Evolutionary conservation across 1,140 invertebrate genomes (phyloP), one percentile per base, ranked within the genome.

Genomic region (Steinernema feltiae): DNA sequence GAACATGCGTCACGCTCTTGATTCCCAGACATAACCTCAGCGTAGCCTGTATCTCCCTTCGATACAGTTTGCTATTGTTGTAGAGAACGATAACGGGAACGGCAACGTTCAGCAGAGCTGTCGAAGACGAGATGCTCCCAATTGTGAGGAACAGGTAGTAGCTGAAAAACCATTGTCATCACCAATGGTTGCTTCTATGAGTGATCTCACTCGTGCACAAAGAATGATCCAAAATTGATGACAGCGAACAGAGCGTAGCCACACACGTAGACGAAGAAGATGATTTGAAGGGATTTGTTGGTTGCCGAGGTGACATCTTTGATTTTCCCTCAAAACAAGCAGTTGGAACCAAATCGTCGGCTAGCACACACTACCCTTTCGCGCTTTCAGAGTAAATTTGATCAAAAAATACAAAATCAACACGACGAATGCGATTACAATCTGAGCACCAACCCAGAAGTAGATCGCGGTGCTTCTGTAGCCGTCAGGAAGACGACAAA

Each of bases 201-300:
- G n/a, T n/a, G n/a, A n/a, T n/a, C n/a, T n/a, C n/a, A n/a, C n/a
- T n/a, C n/a, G n/a, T n/a, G n/a, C n/a, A n/a, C n/a, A n/a, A n/a
- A n/a, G n/a, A n/a, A n/a, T n/a, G n/a, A n/a, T n/a, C n/a, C n/a
- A n/a, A n/a, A n/a, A 21, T 63, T 63, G 53, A 63, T 63, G 53
- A 63, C 2, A 27, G 53, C 53, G 53, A 63, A 63, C 2, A 63
- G 53, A 3, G 53, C 53, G 53, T 63, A 63, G 53, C 53, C 53
- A 63, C 53, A 63, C 53, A 63, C 53, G 53, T 63, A 63, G 53
- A 63, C 24, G 12, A 63, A 15, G 24, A 63, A 63, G 24, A 63
- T 63, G 7, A 63, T 27, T 21, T 63, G 53, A 3, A 63, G 24
- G 24, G 53, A 63, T 27, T 63, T 63, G 53, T 63, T 63, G 24